phyloP scores from a whole-genome alignment of 2,113 vertebrate genomes.

The Cololabis saira region DNA sequence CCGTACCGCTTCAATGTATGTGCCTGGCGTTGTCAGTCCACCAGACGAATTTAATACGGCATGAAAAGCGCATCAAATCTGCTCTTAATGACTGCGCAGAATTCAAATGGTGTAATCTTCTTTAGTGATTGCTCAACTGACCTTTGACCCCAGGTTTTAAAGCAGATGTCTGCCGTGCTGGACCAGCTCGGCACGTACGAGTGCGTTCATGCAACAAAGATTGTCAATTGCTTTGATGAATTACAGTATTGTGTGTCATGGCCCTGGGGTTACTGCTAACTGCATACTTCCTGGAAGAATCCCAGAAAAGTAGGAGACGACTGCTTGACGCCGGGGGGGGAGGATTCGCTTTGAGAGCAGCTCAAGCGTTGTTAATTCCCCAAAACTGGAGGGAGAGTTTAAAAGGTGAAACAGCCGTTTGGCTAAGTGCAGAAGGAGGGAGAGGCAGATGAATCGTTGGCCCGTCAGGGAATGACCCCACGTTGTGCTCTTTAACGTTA shows the following conservation, averaged over 20 bases:
- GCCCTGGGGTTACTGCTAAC: conserved; percentile 1
- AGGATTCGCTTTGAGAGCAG: conserved; percentile 27
- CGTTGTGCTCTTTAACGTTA: conserved; percentile 39
- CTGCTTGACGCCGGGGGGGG: conserved; percentile 21
- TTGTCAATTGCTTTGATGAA: background rate
- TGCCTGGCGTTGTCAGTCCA: background rate
- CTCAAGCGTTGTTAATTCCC: conserved; percentile 50
- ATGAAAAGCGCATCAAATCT: background rate
- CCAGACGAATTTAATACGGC: background rate
- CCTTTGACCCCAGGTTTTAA: background rate
- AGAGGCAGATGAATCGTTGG: conserved; percentile 9
- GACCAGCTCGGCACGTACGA: background rate
- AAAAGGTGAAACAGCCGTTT: conserved; percentile 50
- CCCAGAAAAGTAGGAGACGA: conserved; percentile 11
- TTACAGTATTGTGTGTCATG: background rate
- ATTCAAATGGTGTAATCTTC: background rate
- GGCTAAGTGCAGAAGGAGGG: conserved; percentile 30
- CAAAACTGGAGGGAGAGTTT: conserved; percentile 45
- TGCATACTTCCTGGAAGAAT: conserved; percentile 14
- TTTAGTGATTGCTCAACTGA: background rate
- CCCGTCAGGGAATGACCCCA: conserved; percentile 31
- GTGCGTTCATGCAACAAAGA: background rate
- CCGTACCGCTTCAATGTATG: too few species aligned
- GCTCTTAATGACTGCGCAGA: background rate
- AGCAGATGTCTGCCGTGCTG: background rate